A percentile compares a stretch with the other conserved stretches of the same genome.
These are phyloP conservation scores for Zoroaster sp. DNA, from an alignment of 53 echinoderm and acorn worm species.

Conservation along the genomic window DNA sequence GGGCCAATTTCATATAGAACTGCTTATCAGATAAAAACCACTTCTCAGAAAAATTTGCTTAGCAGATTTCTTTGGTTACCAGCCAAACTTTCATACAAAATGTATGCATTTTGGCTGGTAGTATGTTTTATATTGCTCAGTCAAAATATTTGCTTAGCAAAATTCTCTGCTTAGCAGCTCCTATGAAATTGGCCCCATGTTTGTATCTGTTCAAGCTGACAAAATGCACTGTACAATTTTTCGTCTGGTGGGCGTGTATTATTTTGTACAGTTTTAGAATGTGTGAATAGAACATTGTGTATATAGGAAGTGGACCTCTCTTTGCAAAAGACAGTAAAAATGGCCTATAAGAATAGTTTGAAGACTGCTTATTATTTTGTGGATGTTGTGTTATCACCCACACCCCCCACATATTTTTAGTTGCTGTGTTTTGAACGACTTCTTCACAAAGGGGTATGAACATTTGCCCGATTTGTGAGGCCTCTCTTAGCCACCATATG, in stretches of 20 bases:
- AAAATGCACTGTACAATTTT: background rate
- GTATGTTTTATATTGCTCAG: too few species aligned
- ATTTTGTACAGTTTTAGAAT: conserved; percentile 59
- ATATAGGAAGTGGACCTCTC: background rate
- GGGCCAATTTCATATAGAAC: background rate
- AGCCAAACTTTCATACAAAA: too few species aligned
- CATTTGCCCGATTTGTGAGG: too few species aligned
- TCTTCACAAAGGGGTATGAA: too few species aligned
- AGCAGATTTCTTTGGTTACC: too few species aligned
- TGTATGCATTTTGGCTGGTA: too few species aligned
- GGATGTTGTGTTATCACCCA: background rate
- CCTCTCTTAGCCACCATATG: too few species aligned
- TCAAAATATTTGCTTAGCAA: too few species aligned
- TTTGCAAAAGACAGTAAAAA: conserved; percentile 18
- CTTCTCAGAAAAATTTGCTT: too few species aligned
- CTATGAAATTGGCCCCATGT: background rate
- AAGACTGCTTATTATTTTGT: background rate
- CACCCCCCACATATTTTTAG: too few species aligned
- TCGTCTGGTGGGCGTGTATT: conserved; percentile 24
- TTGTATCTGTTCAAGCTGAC: background rate
- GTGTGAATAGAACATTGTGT: conserved; percentile 23
- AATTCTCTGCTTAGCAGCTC: too few species aligned
- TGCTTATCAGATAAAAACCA: background rate
- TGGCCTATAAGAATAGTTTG: background rate
- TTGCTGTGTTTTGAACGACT: too few species aligned